A percentile compares a stretch with the other conserved stretches of the same genome.
Evolutionary conservation across 2,888 invertebrate species (phyloP).

Genomic region (Pollenia angustigena): DNA sequence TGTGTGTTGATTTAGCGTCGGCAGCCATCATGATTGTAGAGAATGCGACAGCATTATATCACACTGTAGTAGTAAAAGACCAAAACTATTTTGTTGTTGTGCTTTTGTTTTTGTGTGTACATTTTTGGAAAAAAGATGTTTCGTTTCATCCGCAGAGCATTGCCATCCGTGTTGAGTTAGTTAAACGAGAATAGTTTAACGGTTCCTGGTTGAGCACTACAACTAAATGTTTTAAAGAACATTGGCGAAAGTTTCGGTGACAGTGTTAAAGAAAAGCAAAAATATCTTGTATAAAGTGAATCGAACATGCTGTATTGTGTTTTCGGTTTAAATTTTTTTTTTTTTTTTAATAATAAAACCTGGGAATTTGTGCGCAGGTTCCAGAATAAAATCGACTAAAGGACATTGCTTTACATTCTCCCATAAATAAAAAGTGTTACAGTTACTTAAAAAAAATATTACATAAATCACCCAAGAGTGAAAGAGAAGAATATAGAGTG

Average conservation of each 20-base stretch:
- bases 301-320: background rate
- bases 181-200: conserved; percentile 53
- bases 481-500: conserved; percentile 44
- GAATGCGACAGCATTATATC: conserved; percentile 63
- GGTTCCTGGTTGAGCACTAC: conserved; percentile 55
- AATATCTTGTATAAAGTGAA: conserved; percentile 12
- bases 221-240: conserved; percentile 11
- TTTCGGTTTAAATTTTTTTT: background rate
- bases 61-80: background rate
- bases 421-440: background rate
- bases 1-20: conserved; percentile 31
- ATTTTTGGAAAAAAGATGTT: conserved; percentile 23
- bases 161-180: conserved; percentile 61
- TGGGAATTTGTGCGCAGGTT: conserved; percentile 36
- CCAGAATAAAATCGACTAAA: background rate
- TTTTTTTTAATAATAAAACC: conserved; percentile 3
- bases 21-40: conserved; percentile 71
- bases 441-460: background rate
- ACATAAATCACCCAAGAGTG: conserved; percentile 12
- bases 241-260: background rate
- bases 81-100: conserved; percentile 28
- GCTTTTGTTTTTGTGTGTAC: conserved; percentile 25
- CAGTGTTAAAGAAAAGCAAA: background rate
- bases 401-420: conserved; percentile 9
- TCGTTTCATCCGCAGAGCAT: conserved; percentile 51